These are phyloP conservation scores for Conus canariensis DNA, from an alignment of 2,888 invertebrate genomes.

Conservation along the genomic window DNA sequence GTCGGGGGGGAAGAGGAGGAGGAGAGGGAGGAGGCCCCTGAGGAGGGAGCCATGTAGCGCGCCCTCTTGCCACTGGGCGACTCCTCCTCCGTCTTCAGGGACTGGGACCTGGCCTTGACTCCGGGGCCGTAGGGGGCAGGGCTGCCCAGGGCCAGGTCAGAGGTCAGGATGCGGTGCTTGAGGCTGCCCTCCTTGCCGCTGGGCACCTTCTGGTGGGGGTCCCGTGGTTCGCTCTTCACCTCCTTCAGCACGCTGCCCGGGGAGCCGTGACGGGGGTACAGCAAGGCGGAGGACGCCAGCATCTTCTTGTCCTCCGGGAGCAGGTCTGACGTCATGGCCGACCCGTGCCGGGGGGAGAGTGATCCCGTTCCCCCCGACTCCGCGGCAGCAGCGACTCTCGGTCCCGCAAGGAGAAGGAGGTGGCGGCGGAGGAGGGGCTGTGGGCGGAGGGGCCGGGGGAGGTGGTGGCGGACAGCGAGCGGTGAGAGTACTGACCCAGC, in stretches of 20 bases:
- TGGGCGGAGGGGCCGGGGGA: constrained; percentile 44
- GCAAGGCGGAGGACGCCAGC: background rate
- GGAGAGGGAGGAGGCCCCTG: background rate
- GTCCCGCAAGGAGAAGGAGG: constrained; percentile 13
- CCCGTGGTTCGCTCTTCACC: constrained; percentile 28
- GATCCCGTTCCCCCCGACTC: constrained; percentile 3
- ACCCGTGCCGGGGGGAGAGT: background rate
- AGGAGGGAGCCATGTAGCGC: constrained; percentile 55
- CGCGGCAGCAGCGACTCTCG: constrained; percentile 3
- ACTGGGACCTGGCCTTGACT: constrained; percentile 23
- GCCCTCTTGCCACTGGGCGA: constrained; percentile 63
- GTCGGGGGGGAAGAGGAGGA: background rate
- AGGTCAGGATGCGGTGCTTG: constrained; percentile 83
- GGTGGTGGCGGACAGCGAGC: constrained; percentile 38
- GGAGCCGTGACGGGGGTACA: background rate
- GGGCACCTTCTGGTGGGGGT: constrained; percentile 63
- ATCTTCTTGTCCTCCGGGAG: constrained; percentile 19
- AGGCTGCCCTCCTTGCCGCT: constrained; percentile 83
- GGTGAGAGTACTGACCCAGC: constrained; percentile 27
- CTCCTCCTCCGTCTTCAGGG: constrained; percentile 57
- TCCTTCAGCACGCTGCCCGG: constrained; percentile 25
- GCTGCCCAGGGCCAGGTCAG: constrained; percentile 63
- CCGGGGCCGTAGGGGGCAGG: background rate
- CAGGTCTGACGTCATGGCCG: background rate
- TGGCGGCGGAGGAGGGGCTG: constrained; percentile 27